Evolutionary conservation across 2,113 vertebrate genomes (phyloP).

Genomic region (Syrrhaptes paradoxus): DNA sequence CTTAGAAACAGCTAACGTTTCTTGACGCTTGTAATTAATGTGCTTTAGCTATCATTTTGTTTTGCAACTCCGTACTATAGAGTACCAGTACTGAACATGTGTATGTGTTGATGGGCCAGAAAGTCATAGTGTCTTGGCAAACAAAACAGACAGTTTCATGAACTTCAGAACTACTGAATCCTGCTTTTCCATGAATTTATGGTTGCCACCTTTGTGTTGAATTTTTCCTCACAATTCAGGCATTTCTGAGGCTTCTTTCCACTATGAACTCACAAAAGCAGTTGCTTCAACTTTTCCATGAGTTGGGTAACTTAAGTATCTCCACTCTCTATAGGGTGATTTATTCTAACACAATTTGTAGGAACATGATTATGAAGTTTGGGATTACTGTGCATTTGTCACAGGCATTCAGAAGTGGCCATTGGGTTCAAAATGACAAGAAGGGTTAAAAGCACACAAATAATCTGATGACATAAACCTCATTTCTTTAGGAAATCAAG

Average conservation of each 20-base stretch:
- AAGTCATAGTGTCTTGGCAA: neutral
- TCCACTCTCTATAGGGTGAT: neutral
- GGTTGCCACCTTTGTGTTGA: neutral
- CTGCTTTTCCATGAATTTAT: neutral
- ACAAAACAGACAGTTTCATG: neutral
- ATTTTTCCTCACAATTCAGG: neutral
- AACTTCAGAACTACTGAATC: neutral
- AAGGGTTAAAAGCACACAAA: neutral
- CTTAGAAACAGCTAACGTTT: rapidly evolving
- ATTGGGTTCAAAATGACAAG: neutral
- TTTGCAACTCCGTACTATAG: neutral
- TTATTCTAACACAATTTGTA: neutral
- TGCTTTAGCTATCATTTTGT: neutral
- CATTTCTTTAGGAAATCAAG: neutral
- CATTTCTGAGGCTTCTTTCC: neutral
- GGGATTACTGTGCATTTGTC: neutral
- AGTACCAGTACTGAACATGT: neutral
- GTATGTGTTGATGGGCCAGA: neutral
- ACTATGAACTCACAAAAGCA: neutral
- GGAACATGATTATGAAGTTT: neutral
- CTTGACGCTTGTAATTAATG: neutral
- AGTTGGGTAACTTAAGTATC: neutral
- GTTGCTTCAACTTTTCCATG: neutral
- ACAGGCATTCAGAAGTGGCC: neutral
- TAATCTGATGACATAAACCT: neutral